Evolutionary conservation across 2,113 vertebrate species (phyloP).

Genomic region (Seriola dumerili): DNA sequence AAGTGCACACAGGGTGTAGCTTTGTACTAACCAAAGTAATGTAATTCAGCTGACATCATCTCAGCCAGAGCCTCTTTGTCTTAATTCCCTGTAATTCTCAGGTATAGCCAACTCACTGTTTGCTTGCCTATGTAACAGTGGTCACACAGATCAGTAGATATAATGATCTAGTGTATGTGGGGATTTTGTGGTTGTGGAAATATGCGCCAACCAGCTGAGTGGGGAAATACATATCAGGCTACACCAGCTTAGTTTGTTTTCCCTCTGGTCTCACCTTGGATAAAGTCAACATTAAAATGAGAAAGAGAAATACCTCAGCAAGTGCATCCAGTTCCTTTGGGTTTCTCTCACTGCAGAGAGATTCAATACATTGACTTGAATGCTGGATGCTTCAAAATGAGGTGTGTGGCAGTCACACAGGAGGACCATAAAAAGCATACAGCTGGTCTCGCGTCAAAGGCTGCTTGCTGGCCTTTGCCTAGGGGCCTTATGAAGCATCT

Average conservation of each 20-base stretch:
- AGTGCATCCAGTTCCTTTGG: background rate
- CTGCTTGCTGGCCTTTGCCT: background rate
- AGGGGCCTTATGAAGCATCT: conserved; percentile 17
- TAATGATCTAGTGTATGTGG: conserved; percentile 11
- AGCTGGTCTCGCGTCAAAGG: conserved; percentile 8
- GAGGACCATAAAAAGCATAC: conserved; percentile 11
- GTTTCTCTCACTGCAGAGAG: background rate
- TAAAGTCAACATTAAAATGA: conserved; percentile 24
- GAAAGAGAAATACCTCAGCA: background rate
- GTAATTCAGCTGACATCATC: conserved; percentile 12
- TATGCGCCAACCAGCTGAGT: background rate
- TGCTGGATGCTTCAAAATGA: conserved; percentile 8
- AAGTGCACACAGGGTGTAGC: background rate
- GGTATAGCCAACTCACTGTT: conserved; percentile 18
- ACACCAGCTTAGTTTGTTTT: conserved; percentile 26
- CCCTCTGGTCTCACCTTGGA: conserved; percentile 25
- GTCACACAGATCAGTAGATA: conserved; percentile 22
- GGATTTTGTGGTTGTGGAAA: conserved; percentile 23
- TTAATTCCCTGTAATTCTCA: conserved; percentile 28
- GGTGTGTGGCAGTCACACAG: background rate
- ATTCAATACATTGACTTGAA: background rate
- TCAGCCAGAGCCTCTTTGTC: conserved; percentile 20
- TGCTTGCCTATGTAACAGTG: conserved; percentile 2
- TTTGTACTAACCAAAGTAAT: background rate
- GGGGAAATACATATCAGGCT: conserved; percentile 21